These are phyloP conservation scores for Thera britannica DNA, from an alignment of 2,888 invertebrate species.

Conservation along the genomic window DNA sequence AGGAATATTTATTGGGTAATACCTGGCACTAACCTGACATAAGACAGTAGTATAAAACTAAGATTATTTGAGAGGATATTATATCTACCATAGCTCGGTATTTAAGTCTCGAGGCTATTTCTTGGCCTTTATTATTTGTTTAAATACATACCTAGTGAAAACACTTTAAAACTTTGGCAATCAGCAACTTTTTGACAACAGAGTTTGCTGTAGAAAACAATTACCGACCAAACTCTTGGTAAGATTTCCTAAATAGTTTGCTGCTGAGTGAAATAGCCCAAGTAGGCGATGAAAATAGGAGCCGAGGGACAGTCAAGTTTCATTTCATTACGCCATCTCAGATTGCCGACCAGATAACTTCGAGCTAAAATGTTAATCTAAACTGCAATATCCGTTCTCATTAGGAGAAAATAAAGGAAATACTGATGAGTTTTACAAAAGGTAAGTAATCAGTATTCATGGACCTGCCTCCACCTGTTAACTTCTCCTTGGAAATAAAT, in stretches of 20 bases:
- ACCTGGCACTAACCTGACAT: too few relatives aligned
- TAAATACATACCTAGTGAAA: neutral
- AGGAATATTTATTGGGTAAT: too few relatives aligned
- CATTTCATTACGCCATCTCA: conserved; percentile 29
- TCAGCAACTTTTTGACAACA: neutral
- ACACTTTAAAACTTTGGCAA: conserved; percentile 10
- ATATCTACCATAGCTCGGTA: too few relatives aligned
- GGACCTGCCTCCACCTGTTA: too few relatives aligned
- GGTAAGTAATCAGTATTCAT: conserved; percentile 11
- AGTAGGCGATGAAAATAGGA: conserved; percentile 21
- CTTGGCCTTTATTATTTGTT: too few relatives aligned
- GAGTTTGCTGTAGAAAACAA: conserved; percentile 13
- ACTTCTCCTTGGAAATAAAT: too few relatives aligned
- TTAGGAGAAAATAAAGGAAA: conserved; percentile 20
- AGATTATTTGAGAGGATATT: too few relatives aligned
- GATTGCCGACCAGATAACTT: conserved; percentile 24
- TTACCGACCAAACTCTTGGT: conserved; percentile 18
- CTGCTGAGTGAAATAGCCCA: conserved; percentile 21
- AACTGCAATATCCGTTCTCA: conserved; percentile 23
- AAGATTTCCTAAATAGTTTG: conserved; percentile 29
- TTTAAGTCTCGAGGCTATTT: too few relatives aligned
- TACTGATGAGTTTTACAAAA: conserved; percentile 16
- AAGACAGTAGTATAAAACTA: too few relatives aligned
- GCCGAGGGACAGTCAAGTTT: conserved; percentile 23
- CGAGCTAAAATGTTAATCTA: conserved; percentile 24